These are phyloP conservation scores for Nyctibius bracteatus DNA, from an alignment of 2,113 vertebrate species.

Conservation along the genomic window DNA sequence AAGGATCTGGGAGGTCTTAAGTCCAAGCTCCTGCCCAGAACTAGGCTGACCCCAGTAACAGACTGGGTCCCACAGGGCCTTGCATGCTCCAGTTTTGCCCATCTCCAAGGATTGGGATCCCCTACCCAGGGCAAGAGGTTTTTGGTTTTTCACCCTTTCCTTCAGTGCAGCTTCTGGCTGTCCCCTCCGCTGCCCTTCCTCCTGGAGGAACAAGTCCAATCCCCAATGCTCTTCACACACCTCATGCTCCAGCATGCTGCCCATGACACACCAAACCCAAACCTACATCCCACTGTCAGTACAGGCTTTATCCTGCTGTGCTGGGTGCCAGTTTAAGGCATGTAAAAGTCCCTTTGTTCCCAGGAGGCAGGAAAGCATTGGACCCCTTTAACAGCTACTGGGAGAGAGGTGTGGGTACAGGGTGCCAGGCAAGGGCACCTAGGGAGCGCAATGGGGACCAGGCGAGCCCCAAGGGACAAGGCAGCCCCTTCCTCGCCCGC, in stretches of 20 bases:
- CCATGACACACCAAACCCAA: background rate
- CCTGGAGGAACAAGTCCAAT: background rate
- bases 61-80: too few relatives aligned
- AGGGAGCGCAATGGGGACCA: background rate
- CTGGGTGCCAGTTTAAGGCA: background rate
- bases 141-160: too few relatives aligned
- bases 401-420: background rate
- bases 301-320: background rate
- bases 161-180: background rate
- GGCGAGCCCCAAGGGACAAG: background rate
- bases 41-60: background rate
- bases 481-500: background rate
- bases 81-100: background rate
- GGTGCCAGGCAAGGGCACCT: background rate
- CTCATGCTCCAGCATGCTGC: background rate
- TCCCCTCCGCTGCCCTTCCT: background rate
- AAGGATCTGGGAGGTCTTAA: background rate
- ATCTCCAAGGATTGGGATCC: background rate
- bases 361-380: background rate
- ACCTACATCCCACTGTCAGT: rapidly evolving
- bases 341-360: rapidly evolving
- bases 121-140: background rate
- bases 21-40: background rate
- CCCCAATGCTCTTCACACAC: background rate
- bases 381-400: background rate